These are phyloP conservation scores for Artibeus jamaicensis DNA, from an alignment of 2,797 vertebrate species.

Conservation along the genomic window DNA sequence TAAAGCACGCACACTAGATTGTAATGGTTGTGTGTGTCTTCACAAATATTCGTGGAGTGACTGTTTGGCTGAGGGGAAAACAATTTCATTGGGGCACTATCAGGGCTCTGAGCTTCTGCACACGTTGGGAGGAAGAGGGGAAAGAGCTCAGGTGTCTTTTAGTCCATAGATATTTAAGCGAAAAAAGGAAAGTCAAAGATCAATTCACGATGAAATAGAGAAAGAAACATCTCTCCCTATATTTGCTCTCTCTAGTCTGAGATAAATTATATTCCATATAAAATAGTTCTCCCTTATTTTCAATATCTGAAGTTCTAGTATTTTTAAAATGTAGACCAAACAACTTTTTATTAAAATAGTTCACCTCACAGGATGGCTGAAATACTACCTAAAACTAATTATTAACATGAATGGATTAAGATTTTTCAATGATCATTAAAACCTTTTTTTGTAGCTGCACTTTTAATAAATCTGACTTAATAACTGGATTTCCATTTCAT, in stretches of 20 bases:
- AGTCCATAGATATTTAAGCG: not conserved
- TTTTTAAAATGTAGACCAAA: not conserved
- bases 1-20: not conserved
- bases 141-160: not conserved
- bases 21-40: not conserved
- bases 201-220: not conserved
- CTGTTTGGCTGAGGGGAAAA: slow-evolving; percentile 7
- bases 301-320: not conserved
- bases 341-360: not conserved
- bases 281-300: not conserved
- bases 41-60: slow-evolving; percentile 9
- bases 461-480: slow-evolving; percentile 54
- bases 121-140: not conserved
- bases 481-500: slow-evolving; percentile 10
- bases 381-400: slow-evolving; percentile 23
- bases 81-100: not conserved
- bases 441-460: not conserved
- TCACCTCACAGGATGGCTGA: not conserved
- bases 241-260: not conserved
- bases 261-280: not conserved
- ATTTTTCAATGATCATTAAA: slow-evolving; percentile 30
- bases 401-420: not conserved
- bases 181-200: not conserved
- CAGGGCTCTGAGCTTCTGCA: not conserved
- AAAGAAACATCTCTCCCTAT: not conserved